Evolutionary conservation across 2,797 vertebrate genomes (phyloP).

Genomic region (Neosilurus mollespiculum): DNA sequence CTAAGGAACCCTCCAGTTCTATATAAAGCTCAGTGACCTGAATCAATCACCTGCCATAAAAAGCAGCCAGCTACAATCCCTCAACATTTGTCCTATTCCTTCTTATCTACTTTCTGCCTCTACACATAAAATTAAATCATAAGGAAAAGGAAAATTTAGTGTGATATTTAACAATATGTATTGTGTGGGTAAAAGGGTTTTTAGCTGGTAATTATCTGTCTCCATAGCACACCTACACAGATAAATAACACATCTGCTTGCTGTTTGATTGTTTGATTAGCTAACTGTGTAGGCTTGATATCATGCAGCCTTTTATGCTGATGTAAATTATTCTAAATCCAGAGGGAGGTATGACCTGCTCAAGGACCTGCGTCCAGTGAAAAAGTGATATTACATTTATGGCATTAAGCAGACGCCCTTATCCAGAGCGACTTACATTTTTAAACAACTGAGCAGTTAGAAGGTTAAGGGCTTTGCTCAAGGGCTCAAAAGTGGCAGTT

Average conservation of each 20-base stretch:
- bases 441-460: no score
- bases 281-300: not conserved
- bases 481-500: no score
- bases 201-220: not conserved
- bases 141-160: not conserved
- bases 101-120: not conserved
- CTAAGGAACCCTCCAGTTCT: no score
- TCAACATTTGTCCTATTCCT: not conserved
- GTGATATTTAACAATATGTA: slow-evolving; percentile 1
- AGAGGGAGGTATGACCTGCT: not conserved
- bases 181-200: not conserved
- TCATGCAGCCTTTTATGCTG: not conserved
- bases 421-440: no score
- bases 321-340: not conserved
- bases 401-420: no score
- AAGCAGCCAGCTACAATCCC: not conserved
- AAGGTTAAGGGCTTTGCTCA: no score
- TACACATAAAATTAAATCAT: not conserved
- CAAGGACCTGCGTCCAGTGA: not conserved
- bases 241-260: not conserved
- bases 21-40: not conserved
- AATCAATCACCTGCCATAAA: not conserved
- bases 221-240: not conserved
- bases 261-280: not conserved
- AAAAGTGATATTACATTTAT: not conserved